Evolutionary conservation across 2,113 vertebrate genomes (phyloP), one percentile per base, ranked within the genome.

Genomic region (Barbus barbus): DNA sequence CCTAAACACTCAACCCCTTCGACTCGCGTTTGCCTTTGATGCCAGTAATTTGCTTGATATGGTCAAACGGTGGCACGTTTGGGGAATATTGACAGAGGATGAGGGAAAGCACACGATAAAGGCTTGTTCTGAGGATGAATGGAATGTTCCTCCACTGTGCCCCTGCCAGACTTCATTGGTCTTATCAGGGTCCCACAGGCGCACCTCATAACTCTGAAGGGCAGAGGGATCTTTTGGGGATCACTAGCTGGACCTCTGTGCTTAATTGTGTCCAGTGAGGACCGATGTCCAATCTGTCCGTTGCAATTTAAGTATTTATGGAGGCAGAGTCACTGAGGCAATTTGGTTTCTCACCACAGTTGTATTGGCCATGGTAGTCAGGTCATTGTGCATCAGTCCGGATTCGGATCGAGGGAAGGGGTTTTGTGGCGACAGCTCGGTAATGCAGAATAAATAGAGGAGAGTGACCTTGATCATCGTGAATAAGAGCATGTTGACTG

Each of bases 111-210:
- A 18, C 80, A 56, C 26, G 84, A 88, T 84, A 84, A 86, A 82
- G 82, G 60, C 81, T 81, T 75, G 71, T 81, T 85, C 82, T 28
- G 63, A 87, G 84, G 86, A 87, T 89, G 84, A 89, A 87, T 89
- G 65, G 83, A 81, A 44, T 41, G 12, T 78, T 67, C 28, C 83
- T 84, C 36, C 77, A 58, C 65, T 33, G 76, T 73, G 83, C 76
- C 65, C 53, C 77, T 77, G 61, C 41, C 86, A 56, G 88, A 85
- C 88, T 87, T 86, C 74, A 84, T 84, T 87, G 88, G 84, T 80
- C 88, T 89, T 89, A 89, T 89, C 88, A 87, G 86, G 74, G 78
- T 83, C 86, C 84, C 82, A 83, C 86, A 89, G 88, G 86, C 84
- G 0, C 82, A 85, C 84, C 84, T 84, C 84, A 89, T 89, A 89